Conservation (phyloP, 2,888 invertebrate genomes). For the Zelleria hepariella region DNA sequence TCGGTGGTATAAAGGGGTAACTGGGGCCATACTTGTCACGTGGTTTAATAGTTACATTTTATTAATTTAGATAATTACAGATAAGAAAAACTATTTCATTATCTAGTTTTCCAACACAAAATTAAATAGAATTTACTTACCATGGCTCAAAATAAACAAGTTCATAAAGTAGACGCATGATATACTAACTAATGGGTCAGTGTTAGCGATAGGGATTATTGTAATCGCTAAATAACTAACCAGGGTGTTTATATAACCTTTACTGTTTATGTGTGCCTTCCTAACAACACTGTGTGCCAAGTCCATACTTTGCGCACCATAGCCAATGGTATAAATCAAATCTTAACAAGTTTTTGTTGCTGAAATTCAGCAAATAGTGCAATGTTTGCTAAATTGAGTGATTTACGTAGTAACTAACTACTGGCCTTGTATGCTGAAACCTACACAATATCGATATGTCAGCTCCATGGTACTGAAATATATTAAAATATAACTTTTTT, state of each 20-base stretch:
- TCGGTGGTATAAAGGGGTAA: neutral
- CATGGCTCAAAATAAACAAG: neutral
- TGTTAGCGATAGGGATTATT: neutral
- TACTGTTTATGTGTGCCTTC: neutral
- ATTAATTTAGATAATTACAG: neutral
- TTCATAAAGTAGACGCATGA: neutral
- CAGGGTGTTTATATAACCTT: neutral
- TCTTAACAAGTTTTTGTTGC: neutral
- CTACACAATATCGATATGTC: neutral
- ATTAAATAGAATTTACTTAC: no score
- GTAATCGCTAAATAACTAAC: conserved; percentile 1
- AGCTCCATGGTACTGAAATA: no score
- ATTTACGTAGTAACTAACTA: neutral
- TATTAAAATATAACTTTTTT: no score
- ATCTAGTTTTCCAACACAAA: no score
- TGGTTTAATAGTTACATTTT: neutral
- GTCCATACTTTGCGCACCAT: neutral
- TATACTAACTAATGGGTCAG: neutral
- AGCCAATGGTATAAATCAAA: neutral
- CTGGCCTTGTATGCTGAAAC: neutral
- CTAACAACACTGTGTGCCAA: neutral
- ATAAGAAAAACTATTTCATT: no score
- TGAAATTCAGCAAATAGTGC: neutral
- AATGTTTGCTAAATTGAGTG: no score
- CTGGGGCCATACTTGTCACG: neutral